Evolutionary conservation across 2,113 vertebrate genomes (phyloP), one percentile per base, ranked within the genome.

Genomic region (Otocyon megalotis): DNA sequence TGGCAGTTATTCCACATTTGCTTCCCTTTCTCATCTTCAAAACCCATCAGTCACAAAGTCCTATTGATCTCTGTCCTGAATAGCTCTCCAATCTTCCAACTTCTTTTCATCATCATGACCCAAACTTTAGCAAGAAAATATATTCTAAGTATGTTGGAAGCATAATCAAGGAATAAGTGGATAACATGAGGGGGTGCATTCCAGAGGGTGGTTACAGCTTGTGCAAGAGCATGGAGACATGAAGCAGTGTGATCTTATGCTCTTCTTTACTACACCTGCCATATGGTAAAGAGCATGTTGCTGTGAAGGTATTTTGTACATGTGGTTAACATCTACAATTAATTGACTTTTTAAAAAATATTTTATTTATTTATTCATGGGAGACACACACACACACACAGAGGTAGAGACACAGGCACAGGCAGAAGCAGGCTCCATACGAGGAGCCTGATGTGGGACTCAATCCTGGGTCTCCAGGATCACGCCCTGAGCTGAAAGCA

Each of bases 91-190:
- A 77, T 77, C 20, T 90, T 56, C 15, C 2, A 24, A 69, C 17
- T 67, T 91, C 7, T 87, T 83, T 86, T 48, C 17, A 90, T 30
- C 5, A 15, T 30, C 37, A 92, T 3, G 22, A 43, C 37, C 28
- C 28, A 77, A 43, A 56, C 37, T 56, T 88, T 65, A 76, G 3
- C 69, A 69, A 93, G 22, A 43, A n/a, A 30, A 11, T 63, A 35
- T 58, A 88, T 93, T 90, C 60, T 92, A 26, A 97, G 63, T 56
- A 14, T 62, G 2, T 50, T 43, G 19, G 67, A 94, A 94, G 67
- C 32, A 32, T 43, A 24, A 79, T 79, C 28, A 88, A 63, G 50
- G 58, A 94, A 71, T 67, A 62, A 93, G 58, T 26, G 22, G 58
- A 67, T 14, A 43, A 56, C 30, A 63, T 0, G 0, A 74, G 17